These are phyloP conservation scores for Myanophis thanlyinensis DNA, from an alignment of 2,113 vertebrate genomes.

Conservation along the genomic window DNA sequence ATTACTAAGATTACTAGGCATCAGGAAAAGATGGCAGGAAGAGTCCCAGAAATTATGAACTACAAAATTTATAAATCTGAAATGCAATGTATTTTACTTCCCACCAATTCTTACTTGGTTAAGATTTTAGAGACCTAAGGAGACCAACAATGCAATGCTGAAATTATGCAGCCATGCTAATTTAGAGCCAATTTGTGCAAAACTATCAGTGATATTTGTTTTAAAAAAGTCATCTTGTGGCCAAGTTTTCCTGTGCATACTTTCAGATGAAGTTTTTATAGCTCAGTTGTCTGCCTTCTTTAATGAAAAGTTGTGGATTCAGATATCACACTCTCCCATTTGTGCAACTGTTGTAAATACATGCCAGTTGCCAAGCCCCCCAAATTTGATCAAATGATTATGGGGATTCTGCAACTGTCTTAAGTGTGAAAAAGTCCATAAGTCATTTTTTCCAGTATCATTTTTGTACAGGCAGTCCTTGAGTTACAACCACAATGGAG, in stretches of 20 bases:
- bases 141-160: not conserved
- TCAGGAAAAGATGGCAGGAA: not conserved
- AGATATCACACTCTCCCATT: not conserved
- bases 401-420: not conserved
- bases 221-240: not conserved
- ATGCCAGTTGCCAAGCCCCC: not conserved
- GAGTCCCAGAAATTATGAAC: not conserved
- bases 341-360: not conserved
- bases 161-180: not conserved
- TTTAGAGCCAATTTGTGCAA: not conserved
- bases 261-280: not conserved
- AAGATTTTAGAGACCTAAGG: not conserved
- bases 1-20: conserved; percentile 11
- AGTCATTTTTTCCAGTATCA: not conserved
- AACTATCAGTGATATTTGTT: not conserved
- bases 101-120: not conserved
- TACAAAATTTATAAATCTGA: not conserved
- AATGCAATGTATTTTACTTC: not conserved
- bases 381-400: not conserved
- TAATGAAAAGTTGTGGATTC: not conserved
- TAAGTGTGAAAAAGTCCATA: not conserved
- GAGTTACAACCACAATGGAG: not conserved
- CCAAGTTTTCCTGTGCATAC: not conserved
- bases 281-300: not conserved
- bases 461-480: not conserved